Evolutionary conservation across 2,888 invertebrate genomes (phyloP), one percentile per base, ranked within the genome.

Genomic region (Neoscelio sp.): DNA sequence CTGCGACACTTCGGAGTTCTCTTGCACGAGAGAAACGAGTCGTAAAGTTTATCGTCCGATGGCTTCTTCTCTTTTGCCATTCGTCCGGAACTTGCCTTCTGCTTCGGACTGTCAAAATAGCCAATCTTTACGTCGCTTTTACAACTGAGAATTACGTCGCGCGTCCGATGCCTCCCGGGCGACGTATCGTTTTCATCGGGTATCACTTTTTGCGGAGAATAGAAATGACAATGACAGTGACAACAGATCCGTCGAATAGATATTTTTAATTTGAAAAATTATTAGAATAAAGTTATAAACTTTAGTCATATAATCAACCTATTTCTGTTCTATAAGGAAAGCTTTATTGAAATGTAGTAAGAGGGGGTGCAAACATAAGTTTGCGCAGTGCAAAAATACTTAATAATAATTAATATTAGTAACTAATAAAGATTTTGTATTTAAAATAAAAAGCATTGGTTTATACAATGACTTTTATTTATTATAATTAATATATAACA

Each of bases 101-200:
- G 65, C 50, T 58, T 17, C 52, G 85, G 86, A 88, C 88, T 89
- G 89, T 89, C 89, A 89, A 89, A 89, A 89, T 89, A 89, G 87
- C 88, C 86, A 86, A 89, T 89, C 88, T 89, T 89, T 88, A 89
- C 86, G 89, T 83, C 83, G 83, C 76, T 88, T 89, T 89, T 88
- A 88, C 86, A 84, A 12, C 75, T 65, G n/a, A 33, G 56, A 60
- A 68, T 68, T 15, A 30, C 40, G 15, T 50, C 5, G 18, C 12
- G 12, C 23, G 52, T 18, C 18, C 33, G 35, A 18, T 15, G 52
- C 30, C 12, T 18, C 52, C 10, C n/a, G 7, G 28, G 46, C 15
- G 6, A 28, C 26, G 20, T 50, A 35, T 74, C 35, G 64, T 64
- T 48, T 42, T 42, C 48, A 54, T 68, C 20, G 8, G 1, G n/a